Conservation (phyloP, 2,888 invertebrate genomes). For the Epistrophe grossulariae region DNA sequence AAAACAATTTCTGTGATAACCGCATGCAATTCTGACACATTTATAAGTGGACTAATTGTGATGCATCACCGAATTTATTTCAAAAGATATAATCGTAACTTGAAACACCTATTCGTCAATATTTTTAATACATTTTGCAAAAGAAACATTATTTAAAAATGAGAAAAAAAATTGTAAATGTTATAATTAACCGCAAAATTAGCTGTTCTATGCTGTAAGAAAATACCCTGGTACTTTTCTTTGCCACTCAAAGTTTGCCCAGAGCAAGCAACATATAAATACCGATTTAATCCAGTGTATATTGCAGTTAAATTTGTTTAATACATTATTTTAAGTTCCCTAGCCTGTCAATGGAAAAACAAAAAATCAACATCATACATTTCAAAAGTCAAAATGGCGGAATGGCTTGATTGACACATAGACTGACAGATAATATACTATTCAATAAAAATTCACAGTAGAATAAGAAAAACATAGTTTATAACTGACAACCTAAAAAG, state of each 20-base stretch:
- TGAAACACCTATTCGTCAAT: slow-evolving; percentile 6
- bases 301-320: background rate
- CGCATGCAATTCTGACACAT: background rate
- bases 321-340: background rate
- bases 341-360: background rate
- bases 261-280: background rate
- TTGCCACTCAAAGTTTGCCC: background rate
- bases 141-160: slow-evolving; percentile 32
- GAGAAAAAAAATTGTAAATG: slow-evolving; percentile 21
- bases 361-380: background rate
- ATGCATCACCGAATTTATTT: slow-evolving; percentile 64
- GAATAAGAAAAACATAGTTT: background rate
- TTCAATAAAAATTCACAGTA: background rate
- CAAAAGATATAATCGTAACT: slow-evolving; percentile 48
- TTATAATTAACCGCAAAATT: slow-evolving; percentile 46
- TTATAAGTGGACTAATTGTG: slow-evolving; percentile 21
- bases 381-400: slow-evolving; percentile 3
- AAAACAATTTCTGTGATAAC: background rate
- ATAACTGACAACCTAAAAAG: background rate
- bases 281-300: background rate
- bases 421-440: slow-evolving; percentile 5
- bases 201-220: background rate
- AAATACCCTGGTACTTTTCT: background rate
- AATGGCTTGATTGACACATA: background rate
- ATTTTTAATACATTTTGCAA: slow-evolving; percentile 1